These are phyloP conservation scores for Plusia festucae DNA, from an alignment of 2,888 invertebrate species.

Conservation along the genomic window DNA sequence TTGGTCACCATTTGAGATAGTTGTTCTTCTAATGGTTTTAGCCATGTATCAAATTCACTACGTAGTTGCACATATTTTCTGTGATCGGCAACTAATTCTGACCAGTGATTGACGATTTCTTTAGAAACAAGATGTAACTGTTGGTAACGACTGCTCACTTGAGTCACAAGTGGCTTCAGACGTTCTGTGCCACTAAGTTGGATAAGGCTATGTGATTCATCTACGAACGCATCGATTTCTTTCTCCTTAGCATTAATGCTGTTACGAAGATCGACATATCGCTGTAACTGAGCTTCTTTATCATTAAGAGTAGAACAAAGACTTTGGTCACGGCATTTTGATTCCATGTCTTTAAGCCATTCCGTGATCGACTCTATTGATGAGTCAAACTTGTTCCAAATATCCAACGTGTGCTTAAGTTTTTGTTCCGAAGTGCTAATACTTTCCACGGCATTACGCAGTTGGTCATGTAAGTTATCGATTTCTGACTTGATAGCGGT, in stretches of 20 bases:
- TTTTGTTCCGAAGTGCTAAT: constrained; percentile 92
- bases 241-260: constrained; percentile 94
- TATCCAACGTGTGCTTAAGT: constrained; percentile 92
- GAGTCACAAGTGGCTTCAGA: constrained; percentile 95
- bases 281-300: constrained; percentile 93
- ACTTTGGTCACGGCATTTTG: constrained; percentile 95
- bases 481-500: constrained; percentile 93
- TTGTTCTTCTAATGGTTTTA: constrained; percentile 93
- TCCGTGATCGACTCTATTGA: constrained; percentile 94
- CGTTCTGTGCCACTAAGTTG: constrained; percentile 95
- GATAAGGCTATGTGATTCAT: constrained; percentile 95
- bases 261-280: constrained; percentile 93
- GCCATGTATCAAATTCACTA: constrained; percentile 93
- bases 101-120: constrained; percentile 95
- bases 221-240: constrained; percentile 96
- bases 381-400: constrained; percentile 96
- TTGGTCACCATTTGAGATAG: constrained; percentile 90
- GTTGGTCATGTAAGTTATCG: constrained; percentile 90
- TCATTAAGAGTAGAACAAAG: constrained; percentile 94
- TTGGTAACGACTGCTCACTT: constrained; percentile 96
- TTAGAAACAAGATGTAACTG: constrained; percentile 94
- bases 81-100: constrained; percentile 95
- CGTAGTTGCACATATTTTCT: constrained; percentile 93
- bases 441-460: constrained; percentile 91
- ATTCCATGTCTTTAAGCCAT: constrained; percentile 96